Conservation (phyloP, 2,797 vertebrate genomes). For the Circus cinereus region DNA sequence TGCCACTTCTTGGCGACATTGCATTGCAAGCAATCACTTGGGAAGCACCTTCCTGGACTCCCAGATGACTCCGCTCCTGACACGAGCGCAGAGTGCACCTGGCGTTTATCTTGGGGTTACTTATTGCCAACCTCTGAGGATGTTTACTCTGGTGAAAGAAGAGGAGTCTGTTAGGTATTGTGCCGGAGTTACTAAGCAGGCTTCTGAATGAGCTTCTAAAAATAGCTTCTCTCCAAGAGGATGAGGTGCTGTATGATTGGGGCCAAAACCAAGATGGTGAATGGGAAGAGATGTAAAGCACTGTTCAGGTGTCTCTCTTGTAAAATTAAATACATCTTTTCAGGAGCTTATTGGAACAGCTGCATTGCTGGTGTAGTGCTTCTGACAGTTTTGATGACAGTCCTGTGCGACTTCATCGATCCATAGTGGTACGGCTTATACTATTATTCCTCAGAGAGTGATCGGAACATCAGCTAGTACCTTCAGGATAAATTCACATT, state of each 20-base stretch:
- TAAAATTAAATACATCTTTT: background rate
- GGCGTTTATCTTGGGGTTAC: fast-evolving
- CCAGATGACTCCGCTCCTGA: background rate
- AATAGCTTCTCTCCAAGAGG: background rate
- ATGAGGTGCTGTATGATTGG: background rate
- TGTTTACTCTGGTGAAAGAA: background rate
- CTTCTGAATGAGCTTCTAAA: background rate
- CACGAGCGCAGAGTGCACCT: fast-evolving
- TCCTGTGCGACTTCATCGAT: background rate
- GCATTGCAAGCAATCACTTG: background rate
- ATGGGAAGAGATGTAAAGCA: background rate
- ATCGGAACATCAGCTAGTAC: background rate
- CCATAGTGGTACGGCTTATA: fast-evolving
- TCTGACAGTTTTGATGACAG: background rate
- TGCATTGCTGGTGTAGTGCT: background rate
- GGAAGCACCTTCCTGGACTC: background rate
- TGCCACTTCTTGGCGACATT: fast-evolving
- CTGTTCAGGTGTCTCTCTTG: background rate
- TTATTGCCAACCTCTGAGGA: background rate
- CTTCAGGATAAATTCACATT: background rate
- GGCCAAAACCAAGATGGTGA: background rate
- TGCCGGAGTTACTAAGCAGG: background rate
- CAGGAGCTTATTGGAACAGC: background rate
- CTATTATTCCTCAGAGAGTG: background rate
- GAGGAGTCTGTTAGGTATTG: background rate